These are phyloP conservation scores for Premnoplex brunnescens DNA, from an alignment of 2,797 vertebrate species.

Conservation along the genomic window DNA sequence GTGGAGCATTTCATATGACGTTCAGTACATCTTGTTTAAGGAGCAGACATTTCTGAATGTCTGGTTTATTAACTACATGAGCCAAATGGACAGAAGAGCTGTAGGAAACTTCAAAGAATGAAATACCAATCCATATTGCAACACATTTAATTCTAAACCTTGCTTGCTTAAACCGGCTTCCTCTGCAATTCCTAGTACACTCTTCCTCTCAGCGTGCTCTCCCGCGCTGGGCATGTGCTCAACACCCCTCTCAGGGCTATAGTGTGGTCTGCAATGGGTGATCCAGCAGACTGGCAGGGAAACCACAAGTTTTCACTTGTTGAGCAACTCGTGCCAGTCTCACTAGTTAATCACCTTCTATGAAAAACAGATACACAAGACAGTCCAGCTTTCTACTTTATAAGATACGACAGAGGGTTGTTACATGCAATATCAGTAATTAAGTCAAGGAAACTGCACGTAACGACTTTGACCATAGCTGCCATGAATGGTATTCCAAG, in stretches of 20 bases:
- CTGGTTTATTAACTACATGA: background rate
- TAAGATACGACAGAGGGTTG: background rate
- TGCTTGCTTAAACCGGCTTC: background rate
- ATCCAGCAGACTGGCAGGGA: background rate
- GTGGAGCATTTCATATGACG: background rate
- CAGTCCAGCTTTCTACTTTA: background rate
- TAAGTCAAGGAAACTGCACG: background rate
- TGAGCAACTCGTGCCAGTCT: background rate
- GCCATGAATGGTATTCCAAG: background rate
- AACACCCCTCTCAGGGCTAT: background rate
- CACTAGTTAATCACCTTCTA: background rate
- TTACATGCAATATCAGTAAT: background rate
- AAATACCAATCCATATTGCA: background rate
- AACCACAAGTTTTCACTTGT: background rate
- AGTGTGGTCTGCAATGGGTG: background rate
- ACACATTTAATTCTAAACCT: background rate
- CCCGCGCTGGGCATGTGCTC: background rate
- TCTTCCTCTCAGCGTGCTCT: fast-evolving
- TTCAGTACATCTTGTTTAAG: background rate
- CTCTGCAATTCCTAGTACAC: background rate
- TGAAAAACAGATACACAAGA: background rate
- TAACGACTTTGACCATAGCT: background rate
- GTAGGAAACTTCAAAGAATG: background rate
- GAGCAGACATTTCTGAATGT: background rate
- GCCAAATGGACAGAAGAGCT: background rate